Base-by-base conservation (phyloP, 2,797 vertebrate species). In the Pangasius krempfi region DNA sequence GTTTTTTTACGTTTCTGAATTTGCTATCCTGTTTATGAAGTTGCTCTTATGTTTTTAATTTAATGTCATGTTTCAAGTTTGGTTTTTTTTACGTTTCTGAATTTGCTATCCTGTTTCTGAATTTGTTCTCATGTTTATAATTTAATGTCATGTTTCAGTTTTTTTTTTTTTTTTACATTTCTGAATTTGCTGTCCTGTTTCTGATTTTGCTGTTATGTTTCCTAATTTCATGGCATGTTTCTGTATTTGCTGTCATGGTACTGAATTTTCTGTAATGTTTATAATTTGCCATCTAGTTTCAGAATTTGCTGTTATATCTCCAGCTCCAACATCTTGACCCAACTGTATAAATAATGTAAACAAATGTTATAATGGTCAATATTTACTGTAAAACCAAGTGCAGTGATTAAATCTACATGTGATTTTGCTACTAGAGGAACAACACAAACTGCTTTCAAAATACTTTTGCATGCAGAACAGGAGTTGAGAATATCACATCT, bases 401-500 rank as follows among this genome's bases (percentile, higher is more conserved):
- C 12, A 7, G 1, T 79, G 50, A 80, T 12, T 0, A 37, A 78
- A 78, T 54, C 18, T 14, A 7, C 2, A 5, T 52, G 47, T 76
- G 12, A 50, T 50, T n/a, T n/a, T 76, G 25, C 75, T 18, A 30
- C 5, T 54, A 54, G 18, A 54, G 27, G 13, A 54, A 14, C n/a
- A 54, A 54, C 13, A 18, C 25, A 56, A 58, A 33, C 1, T 0
- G 4, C 0, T 50, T 72, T 85, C 27, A 20, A 3, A 58, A 54
- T 50, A 37, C 40, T 12, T 56, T 40, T 80, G 60, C 47, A 68
- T 54, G 60, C 33, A 52, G 10, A 85, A 68, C 60, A 30, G 50
- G 54, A 60, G 18, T 62, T 47, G 62, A 70, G 78, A 66, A 40
- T 82, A 52, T 84, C 60, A 40, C 58, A 89, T 68, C 87, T 84